Base-by-base conservation (phyloP, 2,113 vertebrate species). In the Scophthalmus maximus region DNA sequence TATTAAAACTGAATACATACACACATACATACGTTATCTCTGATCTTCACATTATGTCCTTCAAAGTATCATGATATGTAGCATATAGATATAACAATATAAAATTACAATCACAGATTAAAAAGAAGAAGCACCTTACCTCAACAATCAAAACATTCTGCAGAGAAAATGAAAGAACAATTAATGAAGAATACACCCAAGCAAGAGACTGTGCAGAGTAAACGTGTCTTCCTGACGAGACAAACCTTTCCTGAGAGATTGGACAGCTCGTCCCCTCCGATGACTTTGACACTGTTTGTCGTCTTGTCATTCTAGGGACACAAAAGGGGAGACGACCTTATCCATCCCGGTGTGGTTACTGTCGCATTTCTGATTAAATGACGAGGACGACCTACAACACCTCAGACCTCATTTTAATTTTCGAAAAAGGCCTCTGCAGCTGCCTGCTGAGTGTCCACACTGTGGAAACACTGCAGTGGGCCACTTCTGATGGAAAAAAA, bases 91-190 rank as follows among this genome's bases (percentile, higher is more conserved):
- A 32, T 8, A 8, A 8, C 36, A 38, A 38, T 38, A 38, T 38
- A 10, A 38, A 38, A 38, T 38, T 38, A 38, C 36, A 38, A 11
- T 23, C 22, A 11, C 3, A 14, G 4, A 8, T n/a, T 36, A 22
- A 10, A 51, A 50, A 58, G 20, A 49, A 7, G 2, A 40, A 27
- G 36, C 5, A 2, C 8, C 94, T 94, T 89, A 96, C 95, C 93
- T 96, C 95, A n/a, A 96, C 95, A 64, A 96, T 94, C 79, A 96
- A 84, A 74, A 96, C 93, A 34, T 96, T 95, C 95, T 96, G 92
- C 26, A 49, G 27, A 69, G 40, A 75, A 73, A 58, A 52, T 58
- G 14, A 18, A 22, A 65, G 7, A 12, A 57, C 4, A 61, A 26
- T 18, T 57, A 22, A 30, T 69, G 53, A 3, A 14, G 30, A 10